Evolutionary conservation across 2,113 vertebrate genomes (phyloP).

Genomic region (Urocolius indicus): DNA sequence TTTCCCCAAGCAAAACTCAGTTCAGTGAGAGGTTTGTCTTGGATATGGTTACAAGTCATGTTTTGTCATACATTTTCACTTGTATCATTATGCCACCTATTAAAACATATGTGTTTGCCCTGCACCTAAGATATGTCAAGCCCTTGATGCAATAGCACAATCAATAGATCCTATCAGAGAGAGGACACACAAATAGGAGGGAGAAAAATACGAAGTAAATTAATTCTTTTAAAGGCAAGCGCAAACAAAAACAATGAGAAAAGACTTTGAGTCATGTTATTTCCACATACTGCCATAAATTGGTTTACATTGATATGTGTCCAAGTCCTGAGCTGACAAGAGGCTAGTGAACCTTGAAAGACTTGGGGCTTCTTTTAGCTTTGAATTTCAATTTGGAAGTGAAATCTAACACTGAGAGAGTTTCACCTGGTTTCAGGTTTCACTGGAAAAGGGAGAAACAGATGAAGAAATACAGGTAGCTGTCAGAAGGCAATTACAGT

Average conservation of each 20-base stretch:
- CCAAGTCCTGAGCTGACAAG: neutral
- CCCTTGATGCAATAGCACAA: neutral
- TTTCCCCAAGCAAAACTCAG: neutral
- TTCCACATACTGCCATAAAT: neutral
- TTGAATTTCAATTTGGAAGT: constrained; percentile 43
- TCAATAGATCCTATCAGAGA: neutral
- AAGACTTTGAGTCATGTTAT: neutral
- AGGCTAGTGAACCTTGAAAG: constrained; percentile 35
- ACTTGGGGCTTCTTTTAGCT: neutral
- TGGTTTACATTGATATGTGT: neutral
- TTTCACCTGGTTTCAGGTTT: constrained; percentile 52
- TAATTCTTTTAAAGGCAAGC: neutral
- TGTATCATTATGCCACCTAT: neutral
- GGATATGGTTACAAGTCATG: neutral
- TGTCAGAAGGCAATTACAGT: neutral
- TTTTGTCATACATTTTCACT: neutral
- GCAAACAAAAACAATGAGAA: neutral
- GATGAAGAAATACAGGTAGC: neutral
- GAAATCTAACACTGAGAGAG: neutral
- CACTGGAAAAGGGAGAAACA: neutral
- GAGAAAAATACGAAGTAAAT: neutral
- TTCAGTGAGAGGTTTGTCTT: neutral
- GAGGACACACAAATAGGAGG: neutral
- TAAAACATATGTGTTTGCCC: neutral
- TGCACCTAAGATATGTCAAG: neutral